Percentiles rank a stretch among this genome's conserved stretches.
phyloP scores from a whole-genome alignment of 2,113 vertebrate species.

The Philantomba maxwellii region DNA sequence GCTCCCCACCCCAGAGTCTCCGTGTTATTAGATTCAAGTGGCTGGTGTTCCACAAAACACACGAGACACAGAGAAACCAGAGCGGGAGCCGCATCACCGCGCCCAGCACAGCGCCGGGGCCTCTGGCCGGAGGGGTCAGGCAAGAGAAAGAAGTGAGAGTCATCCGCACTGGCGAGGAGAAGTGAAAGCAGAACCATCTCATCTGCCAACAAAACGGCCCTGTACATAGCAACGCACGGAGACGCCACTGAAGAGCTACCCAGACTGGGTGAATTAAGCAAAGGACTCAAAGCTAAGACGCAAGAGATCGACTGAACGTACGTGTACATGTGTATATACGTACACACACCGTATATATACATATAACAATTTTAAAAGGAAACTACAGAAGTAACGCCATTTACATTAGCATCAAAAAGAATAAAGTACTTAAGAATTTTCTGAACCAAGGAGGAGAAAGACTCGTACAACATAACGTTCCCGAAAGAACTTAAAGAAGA shows the following conservation, averaged over 20 bases:
- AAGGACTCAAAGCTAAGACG: not conserved
- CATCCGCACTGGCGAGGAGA: not conserved
- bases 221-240: fast-evolving
- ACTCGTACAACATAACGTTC: not conserved
- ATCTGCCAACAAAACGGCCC: not conserved
- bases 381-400: not conserved
- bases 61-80: not conserved
- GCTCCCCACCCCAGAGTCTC: not conserved
- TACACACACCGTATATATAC: fast-evolving
- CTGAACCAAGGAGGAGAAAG: not conserved
- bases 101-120: fast-evolving
- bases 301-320: fast-evolving
- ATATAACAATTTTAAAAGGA: too few relatives aligned
- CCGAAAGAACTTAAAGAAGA: not conserved
- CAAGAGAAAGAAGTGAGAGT: not conserved
- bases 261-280: fast-evolving
- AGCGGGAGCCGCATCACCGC: fast-evolving
- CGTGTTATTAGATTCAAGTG: not conserved
- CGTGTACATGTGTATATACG: fast-evolving
- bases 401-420: not conserved
- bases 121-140: fast-evolving
- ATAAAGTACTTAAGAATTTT: not conserved
- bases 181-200: not conserved
- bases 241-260: fast-evolving
- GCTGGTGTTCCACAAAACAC: not conserved